These are phyloP conservation scores for Cyrtonyx montezumae DNA, from an alignment of 2,113 vertebrate genomes.

Conservation along the genomic window DNA sequence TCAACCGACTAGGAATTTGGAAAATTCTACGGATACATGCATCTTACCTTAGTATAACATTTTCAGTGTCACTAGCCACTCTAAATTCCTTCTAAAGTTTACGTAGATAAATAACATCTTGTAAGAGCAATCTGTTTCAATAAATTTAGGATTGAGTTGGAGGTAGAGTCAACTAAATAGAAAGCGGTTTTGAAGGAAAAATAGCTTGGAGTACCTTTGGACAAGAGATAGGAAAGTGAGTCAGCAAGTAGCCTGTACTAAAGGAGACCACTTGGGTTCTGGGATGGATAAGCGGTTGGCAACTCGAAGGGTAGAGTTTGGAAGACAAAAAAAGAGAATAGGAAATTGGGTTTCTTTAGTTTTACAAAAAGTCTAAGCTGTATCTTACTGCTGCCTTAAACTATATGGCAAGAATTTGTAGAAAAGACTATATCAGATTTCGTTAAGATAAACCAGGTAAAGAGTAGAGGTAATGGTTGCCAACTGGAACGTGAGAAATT, in stretches of 20 bases:
- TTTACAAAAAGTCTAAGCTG: neutral
- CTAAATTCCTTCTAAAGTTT: neutral
- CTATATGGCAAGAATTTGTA: neutral
- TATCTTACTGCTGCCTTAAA: neutral
- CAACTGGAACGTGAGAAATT: neutral
- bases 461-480: fast-evolving
- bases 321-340: neutral
- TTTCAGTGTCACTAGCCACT: neutral
- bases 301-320: fast-evolving
- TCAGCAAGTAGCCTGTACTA: fast-evolving
- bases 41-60: neutral
- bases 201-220: neutral
- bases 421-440: neutral
- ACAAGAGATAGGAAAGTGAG: neutral
- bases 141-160: no score
- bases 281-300: neutral
- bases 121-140: neutral
- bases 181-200: neutral
- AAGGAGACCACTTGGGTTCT: neutral
- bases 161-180: fast-evolving
- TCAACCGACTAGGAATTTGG: neutral
- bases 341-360: neutral
- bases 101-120: neutral
- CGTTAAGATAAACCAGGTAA: neutral
- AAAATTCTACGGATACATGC: fast-evolving